These are phyloP conservation scores for Anolis carolinensis DNA, from an alignment of 2,113 vertebrate genomes.

Conservation along the genomic window DNA sequence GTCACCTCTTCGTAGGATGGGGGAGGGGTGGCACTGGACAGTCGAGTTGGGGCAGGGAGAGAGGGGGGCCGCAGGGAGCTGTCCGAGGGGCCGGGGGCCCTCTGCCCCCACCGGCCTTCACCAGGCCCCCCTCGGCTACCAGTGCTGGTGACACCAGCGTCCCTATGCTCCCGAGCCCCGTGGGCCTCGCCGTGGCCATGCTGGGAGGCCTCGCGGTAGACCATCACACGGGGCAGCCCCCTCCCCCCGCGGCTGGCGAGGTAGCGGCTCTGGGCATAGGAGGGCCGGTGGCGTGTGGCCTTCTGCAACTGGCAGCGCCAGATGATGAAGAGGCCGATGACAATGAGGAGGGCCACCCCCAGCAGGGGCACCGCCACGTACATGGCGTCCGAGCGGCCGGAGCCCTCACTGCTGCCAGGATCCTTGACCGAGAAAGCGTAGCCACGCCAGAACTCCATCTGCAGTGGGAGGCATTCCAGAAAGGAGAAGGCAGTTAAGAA, in stretches of 20 bases:
- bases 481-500: not conserved
- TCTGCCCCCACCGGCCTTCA: constrained; percentile 53
- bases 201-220: constrained; percentile 79
- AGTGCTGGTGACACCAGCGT: constrained; percentile 1
- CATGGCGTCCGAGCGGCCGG: constrained; percentile 80
- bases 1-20: constrained; percentile 92
- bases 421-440: constrained; percentile 85
- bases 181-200: constrained; percentile 72
- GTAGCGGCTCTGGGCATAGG: constrained; percentile 87
- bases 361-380: constrained; percentile 88
- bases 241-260: constrained; percentile 81
- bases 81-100: constrained; percentile 58
- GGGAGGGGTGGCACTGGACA: constrained; percentile 87
- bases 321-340: constrained; percentile 90
- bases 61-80: constrained; percentile 79
- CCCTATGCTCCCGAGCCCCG: constrained; percentile 61
- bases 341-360: constrained; percentile 86
- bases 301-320: constrained; percentile 94
- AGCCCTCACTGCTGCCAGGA: constrained; percentile 63
- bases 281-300: constrained; percentile 84
- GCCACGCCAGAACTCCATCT: constrained; percentile 93
- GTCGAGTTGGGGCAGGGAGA: constrained; percentile 80
- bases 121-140: constrained; percentile 31
- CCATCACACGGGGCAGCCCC: constrained; percentile 85
- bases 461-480: not conserved